A percentile compares a stretch with the other conserved stretches of the same genome.
Evolutionary conservation across 2,888 invertebrate genomes (phyloP).

Genomic region (Petrophora chlorosata): DNA sequence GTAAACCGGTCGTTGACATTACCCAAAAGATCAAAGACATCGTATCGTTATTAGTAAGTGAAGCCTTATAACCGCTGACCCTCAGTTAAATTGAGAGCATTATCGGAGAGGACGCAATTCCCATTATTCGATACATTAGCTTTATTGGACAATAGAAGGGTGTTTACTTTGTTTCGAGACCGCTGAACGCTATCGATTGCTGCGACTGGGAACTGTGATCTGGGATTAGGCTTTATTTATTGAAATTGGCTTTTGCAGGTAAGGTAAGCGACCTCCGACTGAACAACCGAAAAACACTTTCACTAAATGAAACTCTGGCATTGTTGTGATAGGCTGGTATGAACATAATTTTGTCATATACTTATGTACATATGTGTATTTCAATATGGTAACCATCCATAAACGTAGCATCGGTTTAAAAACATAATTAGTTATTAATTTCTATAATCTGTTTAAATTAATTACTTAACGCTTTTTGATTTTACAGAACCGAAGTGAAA

Average conservation of each 20-base stretch:
- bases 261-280: too few relatives aligned
- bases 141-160: slow-evolving; percentile 31
- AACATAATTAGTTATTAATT: too few relatives aligned
- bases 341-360: too few relatives aligned
- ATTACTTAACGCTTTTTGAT: too few relatives aligned
- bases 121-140: slow-evolving; percentile 38
- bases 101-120: slow-evolving; percentile 24
- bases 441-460: too few relatives aligned
- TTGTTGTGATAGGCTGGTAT: too few relatives aligned
- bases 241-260: background rate
- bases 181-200: slow-evolving; percentile 19
- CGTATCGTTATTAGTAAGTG: background rate
- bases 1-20: background rate
- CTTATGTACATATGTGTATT: too few relatives aligned
- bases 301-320: too few relatives aligned
- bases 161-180: slow-evolving; percentile 32
- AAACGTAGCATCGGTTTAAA: too few relatives aligned
- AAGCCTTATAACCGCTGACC: slow-evolving; percentile 11
- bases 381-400: too few relatives aligned
- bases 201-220: slow-evolving; percentile 6
- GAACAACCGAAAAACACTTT: too few relatives aligned
- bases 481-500: too few relatives aligned
- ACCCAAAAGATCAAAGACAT: background rate
- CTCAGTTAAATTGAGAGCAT: slow-evolving; percentile 29
- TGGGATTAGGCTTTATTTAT: slow-evolving; percentile 12